These are phyloP conservation scores for Acrobeloides nanus DNA, from an alignment of 2,888 invertebrate genomes.

Conservation along the genomic window DNA sequence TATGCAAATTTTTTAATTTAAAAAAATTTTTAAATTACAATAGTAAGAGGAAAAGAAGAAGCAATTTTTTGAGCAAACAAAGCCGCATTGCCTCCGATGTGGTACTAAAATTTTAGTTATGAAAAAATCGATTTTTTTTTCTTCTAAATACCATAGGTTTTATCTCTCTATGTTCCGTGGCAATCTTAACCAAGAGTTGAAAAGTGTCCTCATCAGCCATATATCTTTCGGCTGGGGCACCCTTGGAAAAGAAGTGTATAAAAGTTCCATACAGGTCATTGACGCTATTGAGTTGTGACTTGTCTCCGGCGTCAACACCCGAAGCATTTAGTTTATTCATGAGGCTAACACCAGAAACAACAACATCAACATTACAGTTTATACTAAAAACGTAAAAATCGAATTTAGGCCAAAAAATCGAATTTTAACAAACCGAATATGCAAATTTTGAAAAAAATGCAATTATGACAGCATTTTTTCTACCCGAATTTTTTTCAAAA, in stretches of 20 bases:
- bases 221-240: conserved; percentile 56
- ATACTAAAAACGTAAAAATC: conserved; percentile 31
- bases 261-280: conserved; percentile 56
- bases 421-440: neutral
- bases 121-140: conserved; percentile 4
- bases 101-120: conserved; percentile 45
- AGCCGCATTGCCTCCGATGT: conserved; percentile 58
- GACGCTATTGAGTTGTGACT: conserved; percentile 45
- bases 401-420: neutral
- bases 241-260: conserved; percentile 55
- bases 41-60: conserved; percentile 53
- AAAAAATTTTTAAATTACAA: conserved; percentile 35
- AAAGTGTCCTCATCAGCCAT: conserved; percentile 43
- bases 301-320: conserved; percentile 45
- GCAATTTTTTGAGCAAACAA: conserved; percentile 57
- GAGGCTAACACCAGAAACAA: conserved; percentile 55
- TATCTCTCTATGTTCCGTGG: conserved; percentile 27
- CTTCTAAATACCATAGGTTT: conserved; percentile 12
- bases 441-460: neutral
- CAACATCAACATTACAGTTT: conserved; percentile 58
- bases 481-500: too few species aligned
- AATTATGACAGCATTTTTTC: neutral
- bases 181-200: conserved; percentile 28
- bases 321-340: conserved; percentile 52
- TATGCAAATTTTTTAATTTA: neutral